Conservation (phyloP, 2,113 vertebrate genomes). For the Solea solea region DNA sequence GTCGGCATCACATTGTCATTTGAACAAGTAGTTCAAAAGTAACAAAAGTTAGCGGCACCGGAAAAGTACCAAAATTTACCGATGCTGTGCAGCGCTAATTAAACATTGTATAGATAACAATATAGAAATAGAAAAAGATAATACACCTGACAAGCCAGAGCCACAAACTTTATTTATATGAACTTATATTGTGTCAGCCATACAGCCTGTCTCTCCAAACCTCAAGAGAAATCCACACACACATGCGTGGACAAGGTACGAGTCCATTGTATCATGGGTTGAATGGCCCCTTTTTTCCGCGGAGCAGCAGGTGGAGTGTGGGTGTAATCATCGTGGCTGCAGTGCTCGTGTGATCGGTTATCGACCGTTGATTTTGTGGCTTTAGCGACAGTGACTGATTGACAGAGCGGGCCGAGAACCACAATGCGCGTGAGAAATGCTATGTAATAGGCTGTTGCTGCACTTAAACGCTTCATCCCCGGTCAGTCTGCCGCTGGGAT, state of each 20-base stretch:
- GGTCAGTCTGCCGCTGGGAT: slow-evolving; percentile 43
- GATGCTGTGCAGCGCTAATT: no score
- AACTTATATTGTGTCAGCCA: background rate
- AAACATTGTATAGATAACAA: no score
- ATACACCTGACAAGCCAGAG: no score
- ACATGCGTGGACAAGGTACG: background rate
- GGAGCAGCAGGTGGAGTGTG: background rate
- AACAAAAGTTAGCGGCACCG: no score
- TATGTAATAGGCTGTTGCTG: slow-evolving; percentile 64
- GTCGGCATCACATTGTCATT: no score
- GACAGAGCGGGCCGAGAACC: slow-evolving; percentile 35
- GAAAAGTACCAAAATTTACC: no score
- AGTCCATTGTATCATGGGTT: background rate
- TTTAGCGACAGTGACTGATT: slow-evolving; percentile 17
- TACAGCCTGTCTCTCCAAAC: background rate
- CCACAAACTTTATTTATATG: no score
- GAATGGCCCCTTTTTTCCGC: background rate
- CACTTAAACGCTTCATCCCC: slow-evolving; percentile 43
- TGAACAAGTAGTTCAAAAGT: no score
- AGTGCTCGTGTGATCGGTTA: slow-evolving; percentile 19
- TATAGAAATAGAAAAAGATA: no score
- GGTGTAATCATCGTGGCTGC: background rate
- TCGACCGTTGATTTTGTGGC: slow-evolving; percentile 47
- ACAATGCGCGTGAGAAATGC: slow-evolving; percentile 44
- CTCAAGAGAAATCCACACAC: background rate